Conservation (phyloP, 2,113 vertebrate genomes). For the Eleginops maclovinus region DNA sequence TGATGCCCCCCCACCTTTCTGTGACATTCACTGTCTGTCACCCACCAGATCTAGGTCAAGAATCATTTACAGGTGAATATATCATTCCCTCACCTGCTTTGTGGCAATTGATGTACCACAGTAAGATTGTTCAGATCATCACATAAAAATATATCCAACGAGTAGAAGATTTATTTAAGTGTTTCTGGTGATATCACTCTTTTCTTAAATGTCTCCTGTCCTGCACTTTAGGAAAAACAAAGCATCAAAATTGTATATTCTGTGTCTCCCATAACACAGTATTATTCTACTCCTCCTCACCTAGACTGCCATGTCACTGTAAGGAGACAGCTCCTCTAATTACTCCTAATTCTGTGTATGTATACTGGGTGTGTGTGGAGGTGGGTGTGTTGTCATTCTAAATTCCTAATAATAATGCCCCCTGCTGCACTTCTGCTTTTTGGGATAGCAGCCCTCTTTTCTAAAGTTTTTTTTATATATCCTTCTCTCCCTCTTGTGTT, state of each 20-base stretch:
- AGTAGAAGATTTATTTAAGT: neutral
- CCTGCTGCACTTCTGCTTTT: slow-evolving; percentile 45
- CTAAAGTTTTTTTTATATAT: slow-evolving; percentile 40
- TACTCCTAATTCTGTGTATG: slow-evolving; percentile 33
- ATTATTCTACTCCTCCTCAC: slow-evolving; percentile 18
- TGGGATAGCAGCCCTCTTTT: slow-evolving; percentile 9
- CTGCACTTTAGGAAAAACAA: neutral
- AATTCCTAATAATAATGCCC: no score
- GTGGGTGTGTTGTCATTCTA: slow-evolving; percentile 19
- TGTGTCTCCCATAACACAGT: neutral
- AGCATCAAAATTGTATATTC: neutral
- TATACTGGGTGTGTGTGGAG: neutral
- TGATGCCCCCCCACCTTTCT: neutral
- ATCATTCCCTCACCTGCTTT: neutral
- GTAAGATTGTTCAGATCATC: neutral
- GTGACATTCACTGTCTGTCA: neutral
- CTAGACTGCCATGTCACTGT: slow-evolving; percentile 17
- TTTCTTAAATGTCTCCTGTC: neutral
- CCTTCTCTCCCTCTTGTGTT: slow-evolving; percentile 35
- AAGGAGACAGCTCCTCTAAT: slow-evolving; percentile 41
- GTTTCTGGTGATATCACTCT: neutral
- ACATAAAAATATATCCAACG: neutral
- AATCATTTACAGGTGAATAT: slow-evolving; percentile 9
- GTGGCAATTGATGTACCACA: neutral
- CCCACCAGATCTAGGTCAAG: slow-evolving; percentile 12